phyloP scores from a whole-genome alignment of 2,113 vertebrate species.

The Xyliphius kryptos region DNA sequence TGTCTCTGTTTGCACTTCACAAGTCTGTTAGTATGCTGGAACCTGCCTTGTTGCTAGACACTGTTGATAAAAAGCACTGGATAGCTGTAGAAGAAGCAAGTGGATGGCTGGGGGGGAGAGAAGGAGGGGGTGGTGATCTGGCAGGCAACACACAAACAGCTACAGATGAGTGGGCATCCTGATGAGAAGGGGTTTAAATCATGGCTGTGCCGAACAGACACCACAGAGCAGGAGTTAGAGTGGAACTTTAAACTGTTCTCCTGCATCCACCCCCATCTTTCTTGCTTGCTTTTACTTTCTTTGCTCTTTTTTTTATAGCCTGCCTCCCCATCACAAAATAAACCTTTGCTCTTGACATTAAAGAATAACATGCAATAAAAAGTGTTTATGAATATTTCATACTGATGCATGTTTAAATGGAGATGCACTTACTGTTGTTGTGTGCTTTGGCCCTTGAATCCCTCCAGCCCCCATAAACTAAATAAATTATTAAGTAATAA shows the following conservation, averaged over 20 bases:
- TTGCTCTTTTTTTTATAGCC: constrained; percentile 27
- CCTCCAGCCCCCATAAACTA: constrained; percentile 7
- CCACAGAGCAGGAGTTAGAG: constrained; percentile 32
- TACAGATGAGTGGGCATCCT: constrained; percentile 65
- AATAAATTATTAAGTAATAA: neutral
- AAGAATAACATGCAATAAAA: constrained; percentile 43
- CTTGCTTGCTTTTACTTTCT: constrained; percentile 8
- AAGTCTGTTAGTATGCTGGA: constrained; percentile 53
- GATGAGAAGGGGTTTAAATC: constrained; percentile 40
- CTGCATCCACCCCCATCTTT: neutral
- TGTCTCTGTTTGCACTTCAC: constrained; percentile 61
- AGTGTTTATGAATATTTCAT: constrained; percentile 43
- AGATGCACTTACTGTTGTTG: constrained; percentile 6
- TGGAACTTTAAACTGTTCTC: constrained; percentile 26
- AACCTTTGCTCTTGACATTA: constrained; percentile 44
- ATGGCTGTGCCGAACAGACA: constrained; percentile 29
- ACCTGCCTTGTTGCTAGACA: constrained; percentile 29
- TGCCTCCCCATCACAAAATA: neutral
- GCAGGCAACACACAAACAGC: constrained; percentile 56
- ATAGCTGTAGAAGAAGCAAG: constrained; percentile 8
- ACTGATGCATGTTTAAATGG: constrained; percentile 1
- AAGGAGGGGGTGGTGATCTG: constrained; percentile 50
- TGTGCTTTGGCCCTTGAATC: neutral
- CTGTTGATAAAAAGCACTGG: constrained; percentile 13
- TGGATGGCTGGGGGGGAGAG: constrained; percentile 15